Percentiles rank a stretch among this genome's conserved stretches.
These are phyloP conservation scores for Listrodromus nycthemerus DNA, from an alignment of 2,888 invertebrate genomes.

Conservation along the genomic window DNA sequence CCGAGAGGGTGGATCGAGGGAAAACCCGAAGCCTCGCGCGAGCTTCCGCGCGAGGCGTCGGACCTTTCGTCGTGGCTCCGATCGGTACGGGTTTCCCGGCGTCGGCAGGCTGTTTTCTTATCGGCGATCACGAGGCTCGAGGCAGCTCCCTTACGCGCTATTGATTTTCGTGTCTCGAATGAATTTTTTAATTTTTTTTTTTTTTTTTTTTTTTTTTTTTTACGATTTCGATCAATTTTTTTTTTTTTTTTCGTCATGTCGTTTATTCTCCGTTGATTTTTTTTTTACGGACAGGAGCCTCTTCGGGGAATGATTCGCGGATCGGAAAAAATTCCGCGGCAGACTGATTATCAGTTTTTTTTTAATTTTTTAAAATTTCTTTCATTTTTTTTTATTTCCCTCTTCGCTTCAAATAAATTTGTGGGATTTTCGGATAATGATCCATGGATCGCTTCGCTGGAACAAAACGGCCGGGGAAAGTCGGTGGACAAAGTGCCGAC, in stretches of 20 bases:
- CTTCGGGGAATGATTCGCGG: not conserved
- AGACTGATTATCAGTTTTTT: too few species aligned
- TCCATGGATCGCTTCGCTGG: not conserved
- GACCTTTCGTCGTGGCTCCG: slow-evolving; percentile 26
- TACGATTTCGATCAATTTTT: too few species aligned
- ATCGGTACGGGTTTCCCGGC: slow-evolving; percentile 40
- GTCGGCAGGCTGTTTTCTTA: slow-evolving; percentile 29
- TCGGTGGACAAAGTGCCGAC: slow-evolving; percentile 14
- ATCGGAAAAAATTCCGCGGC: not conserved
- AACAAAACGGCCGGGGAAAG: not conserved
- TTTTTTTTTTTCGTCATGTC: too few species aligned
- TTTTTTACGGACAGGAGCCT: not conserved
- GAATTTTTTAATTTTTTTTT: too few species aligned
- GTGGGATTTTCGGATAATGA: not conserved
- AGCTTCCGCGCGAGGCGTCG: too few species aligned
- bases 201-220: not conserved
- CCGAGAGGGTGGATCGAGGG: not conserved
- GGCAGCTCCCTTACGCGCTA: not conserved
- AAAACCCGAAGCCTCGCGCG: slow-evolving; percentile 11
- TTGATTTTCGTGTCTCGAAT: not conserved
- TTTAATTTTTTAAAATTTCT: too few species aligned
- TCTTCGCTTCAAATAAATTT: not conserved
- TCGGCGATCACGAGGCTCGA: slow-evolving; percentile 36
- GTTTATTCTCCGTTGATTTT: not conserved
- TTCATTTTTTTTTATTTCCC: not conserved